Evolutionary conservation across 2,797 vertebrate genomes (phyloP).

Genomic region (Thalassophryne amazonica): DNA sequence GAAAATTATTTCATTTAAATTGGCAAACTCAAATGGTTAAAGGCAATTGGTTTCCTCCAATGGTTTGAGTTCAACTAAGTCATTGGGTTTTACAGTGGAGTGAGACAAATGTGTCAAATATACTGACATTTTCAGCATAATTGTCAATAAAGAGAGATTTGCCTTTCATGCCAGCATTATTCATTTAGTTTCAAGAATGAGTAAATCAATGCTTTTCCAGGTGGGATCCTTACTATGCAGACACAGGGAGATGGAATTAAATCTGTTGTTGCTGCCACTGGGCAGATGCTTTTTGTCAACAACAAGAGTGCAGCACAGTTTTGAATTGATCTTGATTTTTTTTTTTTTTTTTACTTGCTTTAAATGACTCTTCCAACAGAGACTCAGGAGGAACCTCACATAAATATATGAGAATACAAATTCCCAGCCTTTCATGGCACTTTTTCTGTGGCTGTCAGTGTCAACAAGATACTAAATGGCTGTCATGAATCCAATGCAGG

Average conservation of each 20-base stretch:
- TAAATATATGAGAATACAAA: constrained; percentile 11
- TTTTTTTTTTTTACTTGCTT: constrained; percentile 25
- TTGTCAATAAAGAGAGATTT: constrained; percentile 12
- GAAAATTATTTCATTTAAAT: no score
- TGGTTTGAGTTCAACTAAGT: no score
- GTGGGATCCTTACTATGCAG: constrained; percentile 13
- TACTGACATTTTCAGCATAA: constrained; percentile 11
- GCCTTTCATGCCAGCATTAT: constrained; percentile 19
- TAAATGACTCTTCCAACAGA: not conserved
- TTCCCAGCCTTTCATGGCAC: not conserved
- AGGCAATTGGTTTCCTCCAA: no score
- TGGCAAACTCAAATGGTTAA: no score
- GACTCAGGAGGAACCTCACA: constrained; percentile 3
- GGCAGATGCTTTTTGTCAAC: constrained; percentile 25
- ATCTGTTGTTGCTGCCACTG: constrained; percentile 22
- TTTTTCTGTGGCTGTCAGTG: constrained; percentile 10
- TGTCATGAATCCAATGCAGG: constrained; percentile 3
- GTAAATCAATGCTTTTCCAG: constrained; percentile 17
- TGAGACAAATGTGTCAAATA: constrained; percentile 13
- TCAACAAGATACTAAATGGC: constrained; percentile 2
- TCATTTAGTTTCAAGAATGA: constrained; percentile 23
- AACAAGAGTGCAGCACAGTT: constrained; percentile 7
- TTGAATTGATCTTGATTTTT: constrained; percentile 22
- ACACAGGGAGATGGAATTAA: not conserved
- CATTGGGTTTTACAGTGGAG: not conserved